phyloP scores from a whole-genome alignment of 2,113 vertebrate genomes.

The Lontra canadensis region DNA sequence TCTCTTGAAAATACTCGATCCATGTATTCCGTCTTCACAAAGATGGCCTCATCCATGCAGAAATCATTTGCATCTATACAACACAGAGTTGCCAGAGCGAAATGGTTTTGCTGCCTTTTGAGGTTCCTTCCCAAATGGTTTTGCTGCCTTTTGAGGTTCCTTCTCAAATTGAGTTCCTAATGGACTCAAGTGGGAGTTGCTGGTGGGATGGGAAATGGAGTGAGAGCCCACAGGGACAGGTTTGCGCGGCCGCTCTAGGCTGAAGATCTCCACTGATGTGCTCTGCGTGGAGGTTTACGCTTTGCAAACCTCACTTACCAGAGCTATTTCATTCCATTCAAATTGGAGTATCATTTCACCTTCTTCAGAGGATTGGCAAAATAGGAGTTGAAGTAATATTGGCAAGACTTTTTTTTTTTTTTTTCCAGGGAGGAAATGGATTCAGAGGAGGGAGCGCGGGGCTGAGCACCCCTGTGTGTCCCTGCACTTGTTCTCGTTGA shows the following conservation, averaged over 20 bases:
- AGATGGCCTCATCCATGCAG: neutral
- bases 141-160: neutral
- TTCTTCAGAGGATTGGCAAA: neutral
- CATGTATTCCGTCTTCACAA: neutral
- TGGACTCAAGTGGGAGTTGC: neutral
- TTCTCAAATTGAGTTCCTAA: neutral
- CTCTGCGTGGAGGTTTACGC: rapidly evolving
- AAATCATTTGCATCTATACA: too few relatives aligned
- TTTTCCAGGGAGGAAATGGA: neutral
- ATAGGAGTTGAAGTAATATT: neutral
- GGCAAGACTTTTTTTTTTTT: neutral
- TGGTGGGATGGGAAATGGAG: rapidly evolving
- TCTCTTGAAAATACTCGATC: neutral
- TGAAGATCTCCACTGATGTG: neutral
- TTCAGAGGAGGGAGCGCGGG: neutral
- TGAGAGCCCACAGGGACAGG: rapidly evolving
- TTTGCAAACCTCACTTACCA: too few relatives aligned
- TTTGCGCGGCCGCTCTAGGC: neutral
- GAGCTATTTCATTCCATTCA: neutral
- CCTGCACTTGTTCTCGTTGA: neutral
- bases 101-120: neutral
- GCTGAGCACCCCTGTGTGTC: rapidly evolving
- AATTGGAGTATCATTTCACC: neutral
- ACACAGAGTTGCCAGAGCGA: neutral
- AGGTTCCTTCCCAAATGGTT: too few relatives aligned